Base-by-base conservation (phyloP, 2,888 invertebrate genomes). In the Drosophila buzzatii region DNA sequence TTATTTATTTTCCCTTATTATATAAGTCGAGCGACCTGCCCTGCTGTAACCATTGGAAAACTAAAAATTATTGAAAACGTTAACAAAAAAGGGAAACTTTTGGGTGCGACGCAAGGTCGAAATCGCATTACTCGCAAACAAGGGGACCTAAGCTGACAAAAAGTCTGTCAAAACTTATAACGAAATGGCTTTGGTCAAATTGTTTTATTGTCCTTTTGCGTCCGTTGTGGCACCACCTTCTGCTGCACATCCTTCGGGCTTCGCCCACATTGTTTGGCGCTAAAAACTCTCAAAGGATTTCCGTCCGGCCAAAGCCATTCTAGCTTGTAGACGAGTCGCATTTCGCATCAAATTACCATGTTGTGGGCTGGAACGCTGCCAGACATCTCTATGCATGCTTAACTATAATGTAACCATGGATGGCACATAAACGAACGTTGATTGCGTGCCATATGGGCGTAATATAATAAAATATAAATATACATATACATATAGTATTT, bases 41-140 rank as follows among this genome's bases (percentile, higher is more conserved):
- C 64, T 53, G n/a, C 45, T 55, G 45, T 14, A 60, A 37, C 64
- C 68, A 52, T 52, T 66, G 70, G 12, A 71, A 73, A 81, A 81
- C 85, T 85, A 81, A 81, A 87, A 83, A 85, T 85, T 82, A 76
- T 82, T 79, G 87, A 81, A 85, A 84, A 82, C 76, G 82, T 84
- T 75, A 67, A 60, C 61, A 53, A 55, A 61, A 75, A 85, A 74
- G 55, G 55, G 68, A 74, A 65, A 81, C 85, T 75, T 69, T 59
- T 49, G 8, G 39, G 44, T 62, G 68, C 55, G 53, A 37, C 61
- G 45, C 57, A 60, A 61, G 42, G 61, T 60, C 64, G 57, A 61
- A 61, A 68, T 52, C 61, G 33, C 42, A 69, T 58, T 49, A 53
- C 27, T 45, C 44, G 39, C 31, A 37, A 63, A 65, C 53, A 67